A percentile compares a stretch with the other conserved stretches of the same genome.
phyloP scores from a whole-genome alignment of 2,888 invertebrate species.

The Andrena bicolor region DNA sequence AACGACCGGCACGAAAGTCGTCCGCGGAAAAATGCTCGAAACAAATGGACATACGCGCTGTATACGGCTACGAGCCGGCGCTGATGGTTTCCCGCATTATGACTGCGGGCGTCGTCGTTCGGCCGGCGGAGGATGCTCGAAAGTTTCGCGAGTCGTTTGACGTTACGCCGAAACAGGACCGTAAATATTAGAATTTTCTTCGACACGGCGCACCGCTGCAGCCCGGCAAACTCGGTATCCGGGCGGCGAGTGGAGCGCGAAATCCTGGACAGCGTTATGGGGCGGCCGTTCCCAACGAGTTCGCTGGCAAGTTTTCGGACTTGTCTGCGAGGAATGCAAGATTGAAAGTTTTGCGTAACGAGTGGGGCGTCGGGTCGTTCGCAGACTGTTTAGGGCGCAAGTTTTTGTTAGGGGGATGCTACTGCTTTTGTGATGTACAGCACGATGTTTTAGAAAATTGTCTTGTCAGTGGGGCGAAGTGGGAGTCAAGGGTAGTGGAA shows the following conservation, averaged over 20 bases:
- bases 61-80: conserved; percentile 7
- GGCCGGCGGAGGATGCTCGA: conserved; percentile 15
- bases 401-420: too few species aligned
- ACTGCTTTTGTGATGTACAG: too few species aligned
- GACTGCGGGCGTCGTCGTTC: conserved; percentile 19
- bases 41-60: conserved; percentile 25
- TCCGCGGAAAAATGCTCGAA: conserved; percentile 48
- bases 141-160: conserved; percentile 31
- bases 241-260: not conserved
- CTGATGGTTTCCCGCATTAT: conserved; percentile 45
- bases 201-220: not conserved
- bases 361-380: too few species aligned
- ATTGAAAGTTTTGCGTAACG: not conserved
- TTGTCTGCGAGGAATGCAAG: not conserved
- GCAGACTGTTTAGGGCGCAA: too few species aligned
- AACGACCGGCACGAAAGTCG: conserved; percentile 52
- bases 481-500: too few species aligned
- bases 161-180: conserved; percentile 8
- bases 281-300: not conserved
- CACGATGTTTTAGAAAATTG: too few species aligned
- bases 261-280: conserved; percentile 4
- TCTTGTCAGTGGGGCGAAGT: too few species aligned
- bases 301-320: not conserved
- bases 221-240: not conserved
- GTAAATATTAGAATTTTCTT: conserved; percentile 27